Percentiles rank a stretch among this genome's conserved stretches.
phyloP scores from a whole-genome alignment of 2,797 vertebrate genomes.

The Syngnathus acus region DNA sequence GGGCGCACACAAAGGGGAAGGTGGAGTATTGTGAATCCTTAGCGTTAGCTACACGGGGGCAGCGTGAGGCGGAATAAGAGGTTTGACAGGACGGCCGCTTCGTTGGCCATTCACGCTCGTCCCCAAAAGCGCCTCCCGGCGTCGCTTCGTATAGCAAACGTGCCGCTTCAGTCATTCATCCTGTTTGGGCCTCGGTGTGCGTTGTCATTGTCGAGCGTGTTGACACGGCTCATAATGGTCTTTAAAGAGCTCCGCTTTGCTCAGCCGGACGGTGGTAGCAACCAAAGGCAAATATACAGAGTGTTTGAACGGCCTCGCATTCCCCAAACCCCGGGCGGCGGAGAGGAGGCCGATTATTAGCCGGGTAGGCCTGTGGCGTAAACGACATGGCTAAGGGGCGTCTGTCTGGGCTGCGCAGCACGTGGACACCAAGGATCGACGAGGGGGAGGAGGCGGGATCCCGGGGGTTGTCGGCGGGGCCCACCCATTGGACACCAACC shows the following conservation, averaged over 20 bases:
- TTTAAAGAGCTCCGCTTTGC: conserved; percentile 60
- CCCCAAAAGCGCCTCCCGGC: conserved; percentile 35
- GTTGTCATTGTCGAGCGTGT: conserved; percentile 58
- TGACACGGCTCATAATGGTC: conserved; percentile 61
- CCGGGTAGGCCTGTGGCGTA: conserved; percentile 38
- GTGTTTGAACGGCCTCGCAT: neutral
- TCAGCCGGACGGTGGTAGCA: conserved; percentile 57
- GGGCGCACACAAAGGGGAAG: conserved; percentile 19
- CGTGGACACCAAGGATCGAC: conserved; percentile 46
- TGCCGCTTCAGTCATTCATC: conserved; percentile 53
- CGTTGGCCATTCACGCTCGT: conserved; percentile 60
- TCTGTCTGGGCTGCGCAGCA: conserved; percentile 66
- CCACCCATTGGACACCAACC: conserved; percentile 26
- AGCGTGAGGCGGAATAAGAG: conserved; percentile 40
- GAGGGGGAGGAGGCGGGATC: conserved; percentile 39
- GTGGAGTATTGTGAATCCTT: neutral
- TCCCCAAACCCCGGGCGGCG: neutral
- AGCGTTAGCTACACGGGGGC: conserved; percentile 12
- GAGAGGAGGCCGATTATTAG: conserved; percentile 45
- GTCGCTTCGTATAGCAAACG: conserved; percentile 47
- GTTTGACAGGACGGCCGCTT: conserved; percentile 44
- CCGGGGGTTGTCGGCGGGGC: conserved; percentile 28
- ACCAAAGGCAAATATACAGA: conserved; percentile 60
- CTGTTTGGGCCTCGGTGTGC: conserved; percentile 42
- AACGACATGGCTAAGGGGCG: conserved; percentile 55